These are phyloP conservation scores for Trinorchestia longiramus DNA, from an alignment of 1,140 invertebrate species.

Conservation along the genomic window DNA sequence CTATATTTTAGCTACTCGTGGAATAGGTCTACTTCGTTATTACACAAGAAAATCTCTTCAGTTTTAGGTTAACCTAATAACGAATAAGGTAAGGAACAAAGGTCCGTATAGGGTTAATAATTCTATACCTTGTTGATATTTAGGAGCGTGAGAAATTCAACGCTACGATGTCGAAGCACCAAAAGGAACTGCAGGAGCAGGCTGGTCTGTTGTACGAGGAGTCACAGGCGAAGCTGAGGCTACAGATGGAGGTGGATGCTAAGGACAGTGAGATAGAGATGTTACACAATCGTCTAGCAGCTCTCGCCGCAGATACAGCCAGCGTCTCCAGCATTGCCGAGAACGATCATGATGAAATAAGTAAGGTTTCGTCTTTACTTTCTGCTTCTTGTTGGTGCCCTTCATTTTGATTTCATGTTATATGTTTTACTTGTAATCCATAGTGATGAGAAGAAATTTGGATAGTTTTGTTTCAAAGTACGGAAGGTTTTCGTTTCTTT, in stretches of 20 bases:
- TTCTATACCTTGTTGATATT: not conserved
- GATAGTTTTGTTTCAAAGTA: no score
- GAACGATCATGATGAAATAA: constrained; percentile 76
- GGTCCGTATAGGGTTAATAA: no score
- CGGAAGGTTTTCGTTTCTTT: no score
- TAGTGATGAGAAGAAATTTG: no score
- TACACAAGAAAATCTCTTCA: not conserved
- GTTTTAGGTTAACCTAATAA: no score
- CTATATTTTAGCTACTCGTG: not conserved
- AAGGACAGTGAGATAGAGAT: constrained; percentile 97
- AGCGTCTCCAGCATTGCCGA: constrained; percentile 88
- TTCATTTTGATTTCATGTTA: no score
- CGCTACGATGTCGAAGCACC: constrained; percentile 84
- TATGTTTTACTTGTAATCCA: no score
- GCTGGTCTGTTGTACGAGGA: constrained; percentile 80
- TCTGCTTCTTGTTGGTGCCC: not conserved
- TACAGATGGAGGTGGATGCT: constrained; percentile 94
- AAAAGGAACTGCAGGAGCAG: constrained; percentile 88
- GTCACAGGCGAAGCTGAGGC: constrained; percentile 74
- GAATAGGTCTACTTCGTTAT: not conserved
- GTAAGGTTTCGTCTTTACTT: not conserved
- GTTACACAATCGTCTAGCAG: constrained; percentile 80
- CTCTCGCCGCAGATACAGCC: constrained; percentile 87
- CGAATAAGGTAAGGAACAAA: no score
- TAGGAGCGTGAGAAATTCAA: constrained; percentile 92